Evolutionary conservation across 1,140 invertebrate genomes (phyloP), one percentile per base, ranked within the genome.

Genomic region (Polypedilum pembai): DNA sequence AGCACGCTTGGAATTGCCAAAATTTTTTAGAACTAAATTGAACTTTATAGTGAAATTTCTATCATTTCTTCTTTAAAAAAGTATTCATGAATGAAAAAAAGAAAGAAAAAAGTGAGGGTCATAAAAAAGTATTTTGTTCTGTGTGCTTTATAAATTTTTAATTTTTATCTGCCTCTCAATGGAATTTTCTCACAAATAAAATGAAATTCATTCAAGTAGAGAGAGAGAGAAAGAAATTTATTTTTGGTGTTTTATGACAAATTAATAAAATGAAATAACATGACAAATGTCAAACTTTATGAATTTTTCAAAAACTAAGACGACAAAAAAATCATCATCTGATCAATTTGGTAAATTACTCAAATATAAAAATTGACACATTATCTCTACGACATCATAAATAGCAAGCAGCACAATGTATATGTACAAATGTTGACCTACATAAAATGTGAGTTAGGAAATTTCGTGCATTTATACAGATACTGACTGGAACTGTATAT

Each of bases 81-180:
- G n/a, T 5, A 33, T 33, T 33, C 24, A 33, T 33, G 24, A 33
- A 33, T 33, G 24, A 33, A 33, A 33, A 5, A 33, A 33, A 33
- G 24, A n/a, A n/a, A 5, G 24, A 33, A 33, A 5, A 56, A n/a
- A n/a, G 12, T 12, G 45, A 56, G n/a, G 45, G 3, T 56, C 45
- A 56, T 56, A n/a, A 56, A 56, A 45, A 56, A 12, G n/a, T 56
- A 56, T 56, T 56, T 56, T n/a, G n/a, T 56, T n/a, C 24, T 33
- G 24, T 33, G 24, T 33, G 24, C 24, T 33, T 56, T n/a, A 15
- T 56, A 56, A 56, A 56, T 56, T 56, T 56, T 56, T 56, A 56
- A 56, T 56, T 56, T n/a, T 56, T 56, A 56, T 56, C 45, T 56
- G 8, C 45, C 45, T 56, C 45, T 56, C 45, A 15, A n/a, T 56